phyloP scores from a whole-genome alignment of 2,888 invertebrate genomes.

The Mamestra brassicae region DNA sequence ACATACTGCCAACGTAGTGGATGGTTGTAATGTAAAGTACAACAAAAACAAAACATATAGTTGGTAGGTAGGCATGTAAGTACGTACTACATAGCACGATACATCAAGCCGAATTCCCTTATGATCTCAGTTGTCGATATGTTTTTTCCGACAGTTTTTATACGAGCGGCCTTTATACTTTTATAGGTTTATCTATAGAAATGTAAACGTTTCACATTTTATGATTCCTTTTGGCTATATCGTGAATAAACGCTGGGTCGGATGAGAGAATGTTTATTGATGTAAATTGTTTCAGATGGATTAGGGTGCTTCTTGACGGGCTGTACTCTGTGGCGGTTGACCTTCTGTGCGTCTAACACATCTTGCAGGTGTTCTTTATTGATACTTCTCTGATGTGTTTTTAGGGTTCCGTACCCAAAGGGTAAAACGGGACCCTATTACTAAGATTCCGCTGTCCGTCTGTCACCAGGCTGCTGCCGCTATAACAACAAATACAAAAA shows the following conservation, averaged over 20 bases:
- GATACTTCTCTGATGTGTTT: too few species aligned
- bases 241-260: slow-evolving; percentile 23
- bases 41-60: slow-evolving; percentile 2
- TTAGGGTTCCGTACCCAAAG: too few species aligned
- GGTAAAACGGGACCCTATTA: too few species aligned
- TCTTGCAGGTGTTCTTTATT: background rate
- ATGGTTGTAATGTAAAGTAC: background rate
- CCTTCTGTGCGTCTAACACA: background rate
- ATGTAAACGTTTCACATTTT: slow-evolving; percentile 58
- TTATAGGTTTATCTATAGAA: slow-evolving; percentile 53
- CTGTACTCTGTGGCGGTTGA: background rate
- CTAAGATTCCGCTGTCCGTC: too few species aligned
- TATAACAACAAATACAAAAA: too few species aligned
- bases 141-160: slow-evolving; percentile 66
- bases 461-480: too few species aligned
- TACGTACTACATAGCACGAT: background rate
- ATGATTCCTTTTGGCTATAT: slow-evolving; percentile 28
- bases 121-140: slow-evolving; percentile 49
- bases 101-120: slow-evolving; percentile 27
- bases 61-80: background rate
- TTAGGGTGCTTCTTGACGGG: slow-evolving; percentile 17
- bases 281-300: slow-evolving; percentile 52
- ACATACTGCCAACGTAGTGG: background rate
- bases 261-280: slow-evolving; percentile 41
- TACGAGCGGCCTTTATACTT: slow-evolving; percentile 62